These are phyloP conservation scores for Tetragonisca angustula DNA, from an alignment of 2,888 invertebrate species.

Conservation along the genomic window DNA sequence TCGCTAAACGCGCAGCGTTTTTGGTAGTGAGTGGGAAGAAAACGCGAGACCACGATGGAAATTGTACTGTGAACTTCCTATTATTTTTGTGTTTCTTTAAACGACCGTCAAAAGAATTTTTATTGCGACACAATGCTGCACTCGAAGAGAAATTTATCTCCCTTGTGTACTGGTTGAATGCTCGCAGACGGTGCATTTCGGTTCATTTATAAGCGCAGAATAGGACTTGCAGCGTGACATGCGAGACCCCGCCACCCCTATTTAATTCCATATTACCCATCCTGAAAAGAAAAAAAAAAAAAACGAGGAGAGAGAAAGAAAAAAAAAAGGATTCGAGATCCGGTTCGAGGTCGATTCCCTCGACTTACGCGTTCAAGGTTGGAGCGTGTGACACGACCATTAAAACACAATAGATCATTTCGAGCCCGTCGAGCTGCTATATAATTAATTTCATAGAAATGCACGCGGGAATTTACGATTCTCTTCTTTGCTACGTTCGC, in stretches of 20 bases:
- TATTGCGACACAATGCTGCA: constrained; percentile 43
- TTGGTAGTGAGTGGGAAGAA: background rate
- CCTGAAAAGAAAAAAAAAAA: constrained; percentile 36
- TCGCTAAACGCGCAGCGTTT: constrained; percentile 23
- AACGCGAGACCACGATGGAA: background rate
- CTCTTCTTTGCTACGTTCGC: constrained; percentile 13
- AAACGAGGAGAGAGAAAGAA: background rate
- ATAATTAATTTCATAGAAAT: constrained; percentile 43
- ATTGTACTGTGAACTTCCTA: background rate
- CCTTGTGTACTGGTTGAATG: constrained; percentile 27
- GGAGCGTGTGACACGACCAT: constrained; percentile 67
- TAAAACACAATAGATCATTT: constrained; percentile 69
- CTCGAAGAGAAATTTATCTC: constrained; percentile 43
- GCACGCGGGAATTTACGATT: constrained; percentile 22
- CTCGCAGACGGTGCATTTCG: constrained; percentile 44
- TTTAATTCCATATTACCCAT: constrained; percentile 68
- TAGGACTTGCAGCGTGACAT: constrained; percentile 56
- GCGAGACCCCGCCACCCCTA: constrained; percentile 53
- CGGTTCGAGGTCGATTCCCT: constrained; percentile 69
- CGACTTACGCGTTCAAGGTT: constrained; percentile 63
- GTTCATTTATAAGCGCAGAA: constrained; percentile 43
- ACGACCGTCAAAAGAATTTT: constrained; percentile 30
- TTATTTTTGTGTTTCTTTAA: constrained; percentile 37
- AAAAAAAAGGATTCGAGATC: constrained; percentile 58
- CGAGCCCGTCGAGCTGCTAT: background rate